A percentile compares a stretch with the other conserved stretches of the same genome.
phyloP scores from a whole-genome alignment of 2,113 vertebrate genomes.

The Charina bottae region DNA sequence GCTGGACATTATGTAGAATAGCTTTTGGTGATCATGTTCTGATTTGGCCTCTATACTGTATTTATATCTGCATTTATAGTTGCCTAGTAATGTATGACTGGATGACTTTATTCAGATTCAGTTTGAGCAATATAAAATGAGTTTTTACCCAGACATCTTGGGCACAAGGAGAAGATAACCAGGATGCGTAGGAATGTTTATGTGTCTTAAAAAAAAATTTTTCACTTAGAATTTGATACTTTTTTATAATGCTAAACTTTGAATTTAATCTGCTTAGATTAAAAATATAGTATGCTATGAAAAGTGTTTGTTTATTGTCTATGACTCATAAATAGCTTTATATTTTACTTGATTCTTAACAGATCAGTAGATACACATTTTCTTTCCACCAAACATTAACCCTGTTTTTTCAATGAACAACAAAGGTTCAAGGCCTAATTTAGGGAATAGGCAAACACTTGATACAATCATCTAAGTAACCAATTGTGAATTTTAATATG shows the following conservation, averaged over 20 bases:
- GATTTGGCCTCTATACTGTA: neutral
- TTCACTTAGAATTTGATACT: constrained; percentile 59
- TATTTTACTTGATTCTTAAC: neutral
- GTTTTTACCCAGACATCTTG: neutral
- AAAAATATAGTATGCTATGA: constrained; percentile 68
- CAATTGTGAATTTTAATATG: neutral
- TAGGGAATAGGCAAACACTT: neutral
- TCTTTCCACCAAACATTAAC: neutral
- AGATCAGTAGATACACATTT: neutral
- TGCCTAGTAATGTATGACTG: neutral
- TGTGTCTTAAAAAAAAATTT: constrained; percentile 29
- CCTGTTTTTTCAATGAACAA: neutral
- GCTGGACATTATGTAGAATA: neutral
- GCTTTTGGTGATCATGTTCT: constrained; percentile 1
- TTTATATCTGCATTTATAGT: neutral
- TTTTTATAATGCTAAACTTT: constrained; percentile 71
- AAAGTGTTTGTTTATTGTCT: constrained; percentile 35
- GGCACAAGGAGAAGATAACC: constrained; percentile 21
- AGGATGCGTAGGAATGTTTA: constrained; percentile 38
- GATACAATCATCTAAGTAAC: neutral
- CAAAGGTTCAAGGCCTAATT: neutral
- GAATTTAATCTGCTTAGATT: constrained; percentile 75
- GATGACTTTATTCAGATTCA: constrained; percentile 2
- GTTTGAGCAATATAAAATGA: constrained; percentile 25
- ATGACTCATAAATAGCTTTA: neutral